These are phyloP conservation scores for Eledone cirrhosa DNA, from an alignment of 2,888 invertebrate species.

Conservation along the genomic window DNA sequence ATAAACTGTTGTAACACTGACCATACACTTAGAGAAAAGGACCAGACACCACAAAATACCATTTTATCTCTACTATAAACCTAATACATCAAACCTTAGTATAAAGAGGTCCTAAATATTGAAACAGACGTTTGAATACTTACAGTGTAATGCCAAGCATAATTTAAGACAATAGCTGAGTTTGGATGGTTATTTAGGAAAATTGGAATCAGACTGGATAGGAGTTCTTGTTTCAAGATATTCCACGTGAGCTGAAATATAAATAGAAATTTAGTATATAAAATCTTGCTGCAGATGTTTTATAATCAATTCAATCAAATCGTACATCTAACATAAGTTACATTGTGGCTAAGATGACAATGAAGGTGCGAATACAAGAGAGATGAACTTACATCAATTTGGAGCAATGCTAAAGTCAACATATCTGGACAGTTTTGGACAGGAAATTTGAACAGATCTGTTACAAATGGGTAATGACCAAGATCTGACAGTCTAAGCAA, in stretches of 20 bases:
- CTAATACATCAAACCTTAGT: neutral
- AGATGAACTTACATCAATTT: conserved; percentile 79
- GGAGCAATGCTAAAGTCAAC: conserved; percentile 85
- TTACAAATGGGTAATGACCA: conserved; percentile 83
- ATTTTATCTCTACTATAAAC: no score
- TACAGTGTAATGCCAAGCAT: conserved; percentile 88
- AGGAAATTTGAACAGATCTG: conserved; percentile 91
- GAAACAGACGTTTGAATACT: neutral
- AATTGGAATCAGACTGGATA: conserved; percentile 87
- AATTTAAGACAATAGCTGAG: conserved; percentile 93
- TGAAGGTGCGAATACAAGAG: no score
- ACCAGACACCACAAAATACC: no score
- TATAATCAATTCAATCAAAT: no score
- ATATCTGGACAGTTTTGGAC: conserved; percentile 94
- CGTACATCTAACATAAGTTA: no score
- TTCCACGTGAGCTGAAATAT: conserved; percentile 63
- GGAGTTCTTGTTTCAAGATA: conserved; percentile 79
- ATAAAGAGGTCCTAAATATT: neutral
- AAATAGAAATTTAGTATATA: neutral
- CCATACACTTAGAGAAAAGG: no score
- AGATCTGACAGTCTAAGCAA: conserved; percentile 87
- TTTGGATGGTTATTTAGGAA: conserved; percentile 96
- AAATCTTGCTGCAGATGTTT: neutral
- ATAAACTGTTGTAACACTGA: no score
- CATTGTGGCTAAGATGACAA: no score